phyloP scores from a whole-genome alignment of 2,113 vertebrate genomes.

The Tiliqua scincoides region DNA sequence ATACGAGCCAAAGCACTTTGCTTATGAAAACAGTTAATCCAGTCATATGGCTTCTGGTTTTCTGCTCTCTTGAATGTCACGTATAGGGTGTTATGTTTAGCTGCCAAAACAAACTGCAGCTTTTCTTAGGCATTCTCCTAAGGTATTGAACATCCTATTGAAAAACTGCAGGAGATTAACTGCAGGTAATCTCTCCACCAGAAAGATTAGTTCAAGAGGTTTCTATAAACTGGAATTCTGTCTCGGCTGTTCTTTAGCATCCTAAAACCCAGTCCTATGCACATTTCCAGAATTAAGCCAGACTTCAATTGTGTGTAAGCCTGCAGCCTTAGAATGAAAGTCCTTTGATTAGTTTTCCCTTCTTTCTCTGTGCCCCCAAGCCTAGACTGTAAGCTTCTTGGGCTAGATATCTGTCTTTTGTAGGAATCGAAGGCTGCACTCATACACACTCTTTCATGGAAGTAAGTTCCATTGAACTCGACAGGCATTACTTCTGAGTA shows the following conservation, averaged over 20 bases:
- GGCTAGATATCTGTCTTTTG: too few species aligned
- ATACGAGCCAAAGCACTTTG: slow-evolving; percentile 52
- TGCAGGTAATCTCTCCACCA: slow-evolving; percentile 16
- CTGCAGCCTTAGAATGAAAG: background rate
- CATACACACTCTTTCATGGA: too few species aligned
- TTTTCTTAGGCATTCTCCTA: slow-evolving; percentile 53
- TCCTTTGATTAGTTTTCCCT: background rate
- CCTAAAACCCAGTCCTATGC: background rate
- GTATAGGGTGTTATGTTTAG: slow-evolving; percentile 57
- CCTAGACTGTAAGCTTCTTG: too few species aligned
- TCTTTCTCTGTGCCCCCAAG: background rate
- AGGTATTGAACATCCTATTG: slow-evolving; percentile 46
- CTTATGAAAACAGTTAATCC: slow-evolving; percentile 66
- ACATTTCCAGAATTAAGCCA: background rate
- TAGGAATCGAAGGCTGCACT: too few species aligned
- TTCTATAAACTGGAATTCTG: slow-evolving; percentile 49
- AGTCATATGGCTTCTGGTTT: slow-evolving; percentile 50
- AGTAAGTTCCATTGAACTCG: too few species aligned
- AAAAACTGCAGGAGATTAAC: slow-evolving; percentile 47
- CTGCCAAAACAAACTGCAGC: slow-evolving; percentile 56
- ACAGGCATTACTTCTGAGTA: too few species aligned
- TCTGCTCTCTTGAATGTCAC: slow-evolving; percentile 38
- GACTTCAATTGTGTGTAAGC: background rate
- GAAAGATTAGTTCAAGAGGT: slow-evolving; percentile 53
- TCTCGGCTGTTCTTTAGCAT: slow-evolving; percentile 38